Conservation (phyloP, 2,797 vertebrate genomes). For the Pangasius krempfi region DNA sequence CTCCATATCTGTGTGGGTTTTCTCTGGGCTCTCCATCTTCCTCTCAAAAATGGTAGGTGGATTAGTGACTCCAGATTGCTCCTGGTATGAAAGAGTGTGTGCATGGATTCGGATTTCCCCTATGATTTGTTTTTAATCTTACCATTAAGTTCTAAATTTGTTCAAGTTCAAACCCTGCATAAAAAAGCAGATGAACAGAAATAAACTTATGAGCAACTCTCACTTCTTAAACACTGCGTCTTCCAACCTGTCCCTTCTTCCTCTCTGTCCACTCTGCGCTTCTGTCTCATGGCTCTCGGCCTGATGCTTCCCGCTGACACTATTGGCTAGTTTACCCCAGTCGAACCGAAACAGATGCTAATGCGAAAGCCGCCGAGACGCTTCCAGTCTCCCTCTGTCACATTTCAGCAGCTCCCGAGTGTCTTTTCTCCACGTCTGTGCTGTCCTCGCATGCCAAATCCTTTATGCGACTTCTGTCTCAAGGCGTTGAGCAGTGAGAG, state of each 20-base stretch:
- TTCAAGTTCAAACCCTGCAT: background rate
- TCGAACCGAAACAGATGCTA: conserved; percentile 57
- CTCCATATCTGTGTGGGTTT: background rate
- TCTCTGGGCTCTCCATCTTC: background rate
- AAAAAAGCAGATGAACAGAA: background rate
- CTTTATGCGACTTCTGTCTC: conserved; percentile 51
- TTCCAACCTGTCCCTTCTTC: background rate
- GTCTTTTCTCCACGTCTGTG: conserved; percentile 37
- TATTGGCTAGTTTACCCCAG: conserved; percentile 45
- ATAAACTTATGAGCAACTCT: background rate
- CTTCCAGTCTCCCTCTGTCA: conserved; percentile 48
- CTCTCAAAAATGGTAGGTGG: background rate
- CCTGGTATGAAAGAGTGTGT: background rate
- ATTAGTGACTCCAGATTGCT: background rate
- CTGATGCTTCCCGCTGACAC: conserved; percentile 45
- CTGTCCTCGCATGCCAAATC: conserved; percentile 42
- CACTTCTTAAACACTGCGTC: conserved; percentile 13
- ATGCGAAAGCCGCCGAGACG: conserved; percentile 49
- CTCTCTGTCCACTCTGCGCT: background rate
- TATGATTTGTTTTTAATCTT: background rate
- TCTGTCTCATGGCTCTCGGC: conserved; percentile 31
- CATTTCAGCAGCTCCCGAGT: conserved; percentile 45
- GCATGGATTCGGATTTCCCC: background rate
- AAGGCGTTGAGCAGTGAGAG: conserved; percentile 29
- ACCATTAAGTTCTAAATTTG: background rate